phyloP scores from a whole-genome alignment of 2,888 invertebrate species.

The Poecilobothrus nobilitatus region DNA sequence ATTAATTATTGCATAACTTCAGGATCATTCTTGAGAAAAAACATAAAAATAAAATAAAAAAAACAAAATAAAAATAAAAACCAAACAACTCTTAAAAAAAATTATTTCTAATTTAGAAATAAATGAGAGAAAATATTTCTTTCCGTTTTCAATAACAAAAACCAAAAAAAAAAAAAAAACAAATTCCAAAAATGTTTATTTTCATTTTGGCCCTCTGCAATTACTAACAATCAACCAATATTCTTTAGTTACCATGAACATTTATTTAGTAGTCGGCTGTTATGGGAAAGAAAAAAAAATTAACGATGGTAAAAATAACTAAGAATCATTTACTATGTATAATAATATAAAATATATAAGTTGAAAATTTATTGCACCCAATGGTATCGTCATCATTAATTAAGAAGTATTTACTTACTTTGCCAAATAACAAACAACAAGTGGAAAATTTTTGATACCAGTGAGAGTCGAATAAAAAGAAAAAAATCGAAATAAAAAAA shows the following conservation, averaged over 20 bases:
- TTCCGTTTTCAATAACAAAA: not conserved
- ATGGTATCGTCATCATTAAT: slow-evolving; percentile 6
- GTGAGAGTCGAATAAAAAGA: not conserved
- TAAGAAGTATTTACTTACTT: not conserved
- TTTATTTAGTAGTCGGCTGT: too few relatives aligned
- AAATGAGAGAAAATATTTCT: slow-evolving; percentile 1
- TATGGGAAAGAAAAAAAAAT: too few relatives aligned
- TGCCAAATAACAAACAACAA: not conserved
- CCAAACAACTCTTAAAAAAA: not conserved
- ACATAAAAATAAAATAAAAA: not conserved
- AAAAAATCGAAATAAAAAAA: too few relatives aligned
- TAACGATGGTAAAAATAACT: too few relatives aligned
- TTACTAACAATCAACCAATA: too few relatives aligned
- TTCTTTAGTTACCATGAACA: too few relatives aligned
- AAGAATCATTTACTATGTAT: too few relatives aligned
- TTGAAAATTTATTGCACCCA: not conserved
- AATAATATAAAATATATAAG: not conserved
- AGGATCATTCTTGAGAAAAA: not conserved
- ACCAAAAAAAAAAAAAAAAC: not conserved
- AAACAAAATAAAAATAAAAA: not conserved
- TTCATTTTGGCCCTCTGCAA: too few relatives aligned
- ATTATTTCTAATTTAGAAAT: not conserved
- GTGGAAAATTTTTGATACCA: not conserved
- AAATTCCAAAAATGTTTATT: not conserved
- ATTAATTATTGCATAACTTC: slow-evolving; percentile 3